Evolutionary conservation across 2,888 invertebrate species (phyloP), one percentile per base, ranked within the genome.

Genomic region (Rhingia campestris): DNA sequence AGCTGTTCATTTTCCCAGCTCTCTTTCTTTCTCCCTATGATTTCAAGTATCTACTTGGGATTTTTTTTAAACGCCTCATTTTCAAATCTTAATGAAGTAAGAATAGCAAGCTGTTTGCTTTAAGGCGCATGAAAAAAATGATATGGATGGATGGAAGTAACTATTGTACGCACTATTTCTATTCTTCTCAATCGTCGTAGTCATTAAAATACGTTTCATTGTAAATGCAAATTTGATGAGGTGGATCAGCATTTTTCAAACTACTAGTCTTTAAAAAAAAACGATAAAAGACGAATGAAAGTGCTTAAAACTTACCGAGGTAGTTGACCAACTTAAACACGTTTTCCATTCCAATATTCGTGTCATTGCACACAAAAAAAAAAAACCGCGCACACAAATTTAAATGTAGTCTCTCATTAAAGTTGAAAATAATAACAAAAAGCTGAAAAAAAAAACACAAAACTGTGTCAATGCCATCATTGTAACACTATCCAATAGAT

Each of bases 401-500:
- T 22, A 22, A 22, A 43, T 49, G 51, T 51, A 41, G 41, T 53
- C 59, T 69, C 69, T 64, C 63, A 64, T 51, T 39, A 73, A 56
- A 64, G 4, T 47, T 49, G 6, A 54, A 39, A 72, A 43, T 51
- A 45, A 72, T 74, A 41, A 74, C 32, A 63, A 14, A 41, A 35
- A 49, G 6, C 33, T 39, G 22, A 47, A 69, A 41, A 58, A 7
- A 49, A 58, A 54, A 54, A 58, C 53, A 22, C 5, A 37, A 59
- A 75, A 76, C 53, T 61, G 47, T 76, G 76, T 76, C 76, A 76
- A 76, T 76, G 76, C 33, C 59, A 69, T 53, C 14, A 53, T 59
- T 67, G 75, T 75, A 75, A 75, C 53, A 75, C 54, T 59, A 69
- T 69, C 76, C 69, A 7, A 58, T 47, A 53, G 76, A 76, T 47